Conservation (phyloP, 2,797 vertebrate genomes). For the Micromesistius poutassou region DNA sequence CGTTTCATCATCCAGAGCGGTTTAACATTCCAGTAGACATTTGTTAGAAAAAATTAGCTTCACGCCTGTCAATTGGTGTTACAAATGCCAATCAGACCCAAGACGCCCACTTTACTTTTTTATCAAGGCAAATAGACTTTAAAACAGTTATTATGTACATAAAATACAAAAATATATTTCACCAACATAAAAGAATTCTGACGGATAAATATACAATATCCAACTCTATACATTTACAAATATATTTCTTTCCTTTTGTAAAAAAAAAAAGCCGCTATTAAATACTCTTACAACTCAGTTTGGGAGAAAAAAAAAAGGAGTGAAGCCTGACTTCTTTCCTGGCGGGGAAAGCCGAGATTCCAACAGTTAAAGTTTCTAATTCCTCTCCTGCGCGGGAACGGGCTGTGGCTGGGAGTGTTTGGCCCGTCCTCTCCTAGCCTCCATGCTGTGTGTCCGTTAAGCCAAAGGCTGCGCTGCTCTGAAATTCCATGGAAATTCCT, state of each 20-base stretch:
- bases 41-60: constrained; percentile 44
- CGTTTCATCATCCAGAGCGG: constrained; percentile 29
- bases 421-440: background rate
- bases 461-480: background rate
- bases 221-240: constrained; percentile 91
- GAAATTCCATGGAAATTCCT: constrained; percentile 12
- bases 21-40: constrained; percentile 57
- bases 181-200: constrained; percentile 59
- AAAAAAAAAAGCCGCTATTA: constrained; percentile 78
- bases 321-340: constrained; percentile 19
- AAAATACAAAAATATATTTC: constrained; percentile 98
- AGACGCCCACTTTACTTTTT: constrained; percentile 53
- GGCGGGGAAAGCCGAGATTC: constrained; percentile 5
- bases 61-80: constrained; percentile 36
- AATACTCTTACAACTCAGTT: constrained; percentile 77
- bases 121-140: constrained; percentile 55
- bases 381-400: background rate
- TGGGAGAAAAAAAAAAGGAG: constrained; percentile 55
- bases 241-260: constrained; percentile 73
- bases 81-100: constrained; percentile 44
- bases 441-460: background rate
- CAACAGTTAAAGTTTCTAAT: constrained; percentile 33
- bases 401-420: background rate
- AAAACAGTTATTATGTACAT: constrained; percentile 72
- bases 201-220: constrained; percentile 73